Percentiles rank a stretch among this genome's conserved stretches.
Evolutionary conservation across 2,888 invertebrate genomes (phyloP).

Genomic region (Ligdia adustata): DNA sequence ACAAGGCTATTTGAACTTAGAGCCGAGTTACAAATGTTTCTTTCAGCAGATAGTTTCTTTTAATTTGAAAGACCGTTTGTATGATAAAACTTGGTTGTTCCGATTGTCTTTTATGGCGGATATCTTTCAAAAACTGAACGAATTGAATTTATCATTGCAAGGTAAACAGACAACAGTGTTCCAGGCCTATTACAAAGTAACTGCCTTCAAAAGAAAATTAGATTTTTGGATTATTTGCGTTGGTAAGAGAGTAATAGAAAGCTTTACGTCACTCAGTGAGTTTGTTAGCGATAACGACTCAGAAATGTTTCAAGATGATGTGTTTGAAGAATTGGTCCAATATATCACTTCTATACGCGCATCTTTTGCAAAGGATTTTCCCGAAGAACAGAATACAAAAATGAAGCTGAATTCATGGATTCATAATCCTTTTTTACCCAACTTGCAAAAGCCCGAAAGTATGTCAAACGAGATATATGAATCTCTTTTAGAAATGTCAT

Average conservation of each 20-base stretch:
- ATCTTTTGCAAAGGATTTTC: slow-evolving; percentile 40
- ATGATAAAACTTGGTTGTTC: slow-evolving; percentile 4
- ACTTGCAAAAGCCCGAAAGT: slow-evolving; percentile 40
- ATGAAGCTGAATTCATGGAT: slow-evolving; percentile 42
- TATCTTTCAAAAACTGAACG: too few relatives aligned
- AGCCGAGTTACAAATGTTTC: too few relatives aligned
- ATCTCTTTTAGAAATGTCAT: slow-evolving; percentile 45
- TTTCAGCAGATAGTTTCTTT: too few relatives aligned
- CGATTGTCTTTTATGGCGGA: too few relatives aligned
- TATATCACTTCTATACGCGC: slow-evolving; percentile 40
- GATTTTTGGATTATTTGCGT: slow-evolving; percentile 39
- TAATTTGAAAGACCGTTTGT: slow-evolving; percentile 1
- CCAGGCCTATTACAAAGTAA: slow-evolving; percentile 40
- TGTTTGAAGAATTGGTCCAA: slow-evolving; percentile 44
- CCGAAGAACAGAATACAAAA: slow-evolving; percentile 42
- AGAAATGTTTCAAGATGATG: slow-evolving; percentile 36
- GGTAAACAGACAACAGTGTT: slow-evolving; percentile 44
- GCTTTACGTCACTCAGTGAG: slow-evolving; percentile 42
- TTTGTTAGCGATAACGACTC: slow-evolving; percentile 41
- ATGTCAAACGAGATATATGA: slow-evolving; percentile 42
- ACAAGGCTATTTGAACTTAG: slow-evolving; percentile 38
- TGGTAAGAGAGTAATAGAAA: slow-evolving; percentile 36
- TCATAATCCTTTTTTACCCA: slow-evolving; percentile 44
- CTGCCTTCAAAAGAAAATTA: slow-evolving; percentile 41
- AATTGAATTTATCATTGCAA: slow-evolving; percentile 41